Conservation (phyloP, 2,888 invertebrate species). For the Drosophila emarginata region DNA sequence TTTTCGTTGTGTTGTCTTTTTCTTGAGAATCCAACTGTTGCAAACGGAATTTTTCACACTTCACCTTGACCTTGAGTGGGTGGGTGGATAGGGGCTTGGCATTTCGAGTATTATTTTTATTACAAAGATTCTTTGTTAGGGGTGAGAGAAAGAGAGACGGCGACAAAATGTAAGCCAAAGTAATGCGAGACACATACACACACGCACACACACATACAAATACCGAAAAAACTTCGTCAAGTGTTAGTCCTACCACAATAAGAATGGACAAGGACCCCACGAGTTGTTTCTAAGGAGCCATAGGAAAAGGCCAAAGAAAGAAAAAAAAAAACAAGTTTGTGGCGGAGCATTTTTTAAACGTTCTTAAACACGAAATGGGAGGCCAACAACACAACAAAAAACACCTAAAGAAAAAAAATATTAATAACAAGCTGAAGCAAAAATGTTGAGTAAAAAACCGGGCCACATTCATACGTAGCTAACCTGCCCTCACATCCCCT, state of each 20-base stretch:
- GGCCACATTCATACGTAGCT: conserved; percentile 21
- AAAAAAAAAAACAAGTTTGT: conserved; percentile 2
- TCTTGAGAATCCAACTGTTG: conserved; percentile 10
- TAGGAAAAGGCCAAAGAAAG: not conserved
- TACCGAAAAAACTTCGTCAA: conserved; percentile 17
- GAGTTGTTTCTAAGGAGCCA: conserved; percentile 17
- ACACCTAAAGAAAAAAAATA: not conserved
- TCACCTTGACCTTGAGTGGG: conserved; percentile 56
- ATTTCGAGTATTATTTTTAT: conserved; percentile 46
- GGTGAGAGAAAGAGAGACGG: conserved; percentile 21
- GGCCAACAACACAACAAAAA: conserved; percentile 3
- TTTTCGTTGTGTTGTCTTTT: not conserved
- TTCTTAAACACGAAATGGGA: conserved; percentile 2
- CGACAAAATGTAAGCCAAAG: conserved; percentile 46
- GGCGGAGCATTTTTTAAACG: conserved; percentile 7
- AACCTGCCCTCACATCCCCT: not conserved
- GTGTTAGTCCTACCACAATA: conserved; percentile 31
- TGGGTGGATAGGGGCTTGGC: conserved; percentile 19
- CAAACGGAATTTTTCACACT: conserved; percentile 20
- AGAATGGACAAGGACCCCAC: conserved; percentile 20
- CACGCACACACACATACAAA: not conserved
- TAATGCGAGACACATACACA: conserved; percentile 50
- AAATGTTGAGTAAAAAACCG: conserved; percentile 22
- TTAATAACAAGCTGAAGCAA: conserved; percentile 10
- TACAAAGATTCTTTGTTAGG: conserved; percentile 18